Percentiles rank a stretch among this genome's conserved stretches.
Evolutionary conservation across 2,113 vertebrate species (phyloP).

Genomic region (Pseudolaguvia tuberculata): DNA sequence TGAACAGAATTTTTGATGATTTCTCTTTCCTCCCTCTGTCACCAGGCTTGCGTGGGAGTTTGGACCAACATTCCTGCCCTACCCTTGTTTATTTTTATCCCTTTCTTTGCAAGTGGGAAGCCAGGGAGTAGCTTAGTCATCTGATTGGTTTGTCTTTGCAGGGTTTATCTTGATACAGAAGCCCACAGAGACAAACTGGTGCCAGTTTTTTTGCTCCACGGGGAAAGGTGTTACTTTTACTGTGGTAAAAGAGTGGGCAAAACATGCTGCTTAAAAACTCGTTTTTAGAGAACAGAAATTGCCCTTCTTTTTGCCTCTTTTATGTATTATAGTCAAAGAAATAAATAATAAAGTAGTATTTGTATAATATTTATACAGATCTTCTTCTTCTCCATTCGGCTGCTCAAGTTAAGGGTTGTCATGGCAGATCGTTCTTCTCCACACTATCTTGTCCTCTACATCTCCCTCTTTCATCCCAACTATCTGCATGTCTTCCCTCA

Average conservation of each 20-base stretch:
- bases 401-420: too few relatives aligned
- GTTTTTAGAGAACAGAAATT: neutral
- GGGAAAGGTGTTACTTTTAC: slow-evolving; percentile 24
- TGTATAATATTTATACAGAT: too few relatives aligned
- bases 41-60: slow-evolving; percentile 36
- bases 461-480: too few relatives aligned
- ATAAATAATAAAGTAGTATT: neutral
- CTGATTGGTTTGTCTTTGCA: slow-evolving; percentile 42
- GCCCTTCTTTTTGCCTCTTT: neutral
- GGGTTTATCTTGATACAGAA: slow-evolving; percentile 28
- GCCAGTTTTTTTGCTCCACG: slow-evolving; percentile 25
- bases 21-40: slow-evolving; percentile 32
- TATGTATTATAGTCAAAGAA: neutral
- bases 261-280: neutral
- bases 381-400: too few relatives aligned
- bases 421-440: too few relatives aligned
- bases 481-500: too few relatives aligned
- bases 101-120: slow-evolving; percentile 20
- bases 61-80: slow-evolving; percentile 15
- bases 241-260: neutral
- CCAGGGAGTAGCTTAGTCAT: slow-evolving; percentile 7
- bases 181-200: slow-evolving; percentile 26
- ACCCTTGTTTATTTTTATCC: slow-evolving; percentile 47
- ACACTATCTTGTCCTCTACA: too few relatives aligned
- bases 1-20: slow-evolving; percentile 38